Conservation (phyloP, 2,113 vertebrate genomes). For the Daboia siamensis region DNA sequence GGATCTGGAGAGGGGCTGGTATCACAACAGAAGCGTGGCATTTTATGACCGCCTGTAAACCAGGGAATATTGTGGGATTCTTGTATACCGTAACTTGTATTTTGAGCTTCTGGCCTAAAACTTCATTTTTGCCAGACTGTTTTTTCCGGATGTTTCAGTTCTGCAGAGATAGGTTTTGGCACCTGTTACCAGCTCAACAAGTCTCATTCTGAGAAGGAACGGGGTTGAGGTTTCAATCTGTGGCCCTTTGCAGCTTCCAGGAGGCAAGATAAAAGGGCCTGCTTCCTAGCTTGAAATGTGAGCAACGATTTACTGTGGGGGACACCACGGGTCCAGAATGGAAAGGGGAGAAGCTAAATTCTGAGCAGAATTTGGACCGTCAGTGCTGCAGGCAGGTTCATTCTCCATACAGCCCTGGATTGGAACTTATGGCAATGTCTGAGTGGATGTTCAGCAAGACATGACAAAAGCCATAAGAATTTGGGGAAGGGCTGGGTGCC, state of each 20-base stretch:
- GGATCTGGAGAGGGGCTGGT: background rate
- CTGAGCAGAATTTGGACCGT: background rate
- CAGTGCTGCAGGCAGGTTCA: background rate
- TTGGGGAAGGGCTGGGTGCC: background rate
- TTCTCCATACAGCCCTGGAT: background rate
- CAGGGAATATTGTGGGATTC: slow-evolving; percentile 25
- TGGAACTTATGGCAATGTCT: background rate
- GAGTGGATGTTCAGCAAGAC: background rate
- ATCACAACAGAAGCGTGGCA: background rate
- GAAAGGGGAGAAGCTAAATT: background rate
- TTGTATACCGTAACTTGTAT: slow-evolving; percentile 37
- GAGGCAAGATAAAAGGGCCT: background rate
- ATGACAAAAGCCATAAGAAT: background rate
- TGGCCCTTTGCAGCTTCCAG: background rate
- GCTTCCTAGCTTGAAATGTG: background rate
- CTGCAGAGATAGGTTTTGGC: background rate
- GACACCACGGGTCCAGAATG: background rate
- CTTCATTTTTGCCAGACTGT: background rate
- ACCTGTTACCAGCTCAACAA: background rate
- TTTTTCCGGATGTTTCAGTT: background rate
- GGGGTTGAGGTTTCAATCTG: background rate
- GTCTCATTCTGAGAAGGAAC: background rate
- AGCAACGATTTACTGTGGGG: background rate
- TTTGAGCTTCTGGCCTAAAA: slow-evolving; percentile 1
- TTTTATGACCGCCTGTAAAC: background rate